Evolutionary conservation across 2,113 vertebrate genomes (phyloP), one percentile per base, ranked within the genome.

Genomic region (Mungos mungo): DNA sequence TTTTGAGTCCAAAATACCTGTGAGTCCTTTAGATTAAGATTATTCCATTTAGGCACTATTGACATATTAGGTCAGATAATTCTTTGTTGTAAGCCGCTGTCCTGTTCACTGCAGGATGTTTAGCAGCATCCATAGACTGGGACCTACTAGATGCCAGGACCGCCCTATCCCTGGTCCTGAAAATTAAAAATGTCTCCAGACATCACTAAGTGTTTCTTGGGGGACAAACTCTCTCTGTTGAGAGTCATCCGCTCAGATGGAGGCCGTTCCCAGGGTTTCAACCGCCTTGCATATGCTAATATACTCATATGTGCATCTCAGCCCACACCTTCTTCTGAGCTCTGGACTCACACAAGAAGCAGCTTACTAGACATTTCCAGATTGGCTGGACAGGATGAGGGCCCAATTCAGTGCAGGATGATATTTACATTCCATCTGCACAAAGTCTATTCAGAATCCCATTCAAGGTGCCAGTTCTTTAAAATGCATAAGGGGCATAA

Each of bases 391-490:
- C 84, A 90, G 29, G 65, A 88, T 35, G 80, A 90, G 9, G 69
- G 50, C 23, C 81, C 60, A n/a, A 19, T 92, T 90, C 88, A 52
- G 19, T 45, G 65, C 69, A 84, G 60, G 80, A 82, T 71, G 93
- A 76, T 81, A 81, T 18, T 90, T 77, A 80, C 25, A 65, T 65
- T 66, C 80, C 76, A 84, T 80, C 90, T 93, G 60, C 57, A 94
- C 27, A 66, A 25, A 71, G 85, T 96, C 84, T 93, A 27, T 88
- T 93, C 88, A 71, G 91, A 63, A 94, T 88, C 45, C 25, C 60
- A 72, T 50, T 93, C 69, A 85, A 69, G 74, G 18, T 77, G 66
- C 45, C 79, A 82, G 38, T 74, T 93, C 60, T 92, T 96, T 87
- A 97, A 82, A 81, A 91, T 69, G 38, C 31, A 45, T 66, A 60